phyloP scores from a whole-genome alignment of 2,797 vertebrate genomes.

The Lepilemur septentrionalis region DNA sequence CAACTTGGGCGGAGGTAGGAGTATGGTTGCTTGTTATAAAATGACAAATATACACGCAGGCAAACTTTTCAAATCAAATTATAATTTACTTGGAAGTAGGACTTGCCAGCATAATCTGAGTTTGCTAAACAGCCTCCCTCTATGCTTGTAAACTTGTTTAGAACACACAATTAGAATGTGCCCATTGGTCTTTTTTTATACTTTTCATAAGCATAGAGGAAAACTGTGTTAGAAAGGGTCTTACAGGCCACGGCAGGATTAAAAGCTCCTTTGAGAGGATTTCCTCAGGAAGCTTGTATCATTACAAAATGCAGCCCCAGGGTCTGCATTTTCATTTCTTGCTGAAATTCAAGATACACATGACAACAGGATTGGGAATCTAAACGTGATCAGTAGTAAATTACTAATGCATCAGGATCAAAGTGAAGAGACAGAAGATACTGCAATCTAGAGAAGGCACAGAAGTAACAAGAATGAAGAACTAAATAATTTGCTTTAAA shows the following conservation, averaged over 20 bases:
- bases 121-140: neutral
- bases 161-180: neutral
- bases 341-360: neutral
- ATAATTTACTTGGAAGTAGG: neutral
- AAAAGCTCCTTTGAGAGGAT: neutral
- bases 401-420: neutral
- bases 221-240: neutral
- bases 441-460: neutral
- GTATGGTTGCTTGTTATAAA: neutral
- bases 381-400: neutral
- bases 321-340: neutral
- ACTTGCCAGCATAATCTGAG: neutral
- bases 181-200: neutral
- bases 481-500: neutral
- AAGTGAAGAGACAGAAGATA: neutral
- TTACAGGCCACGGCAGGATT: neutral
- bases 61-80: neutral
- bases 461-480: neutral
- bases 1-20: neutral
- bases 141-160: neutral
- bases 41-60: neutral
- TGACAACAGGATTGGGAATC: constrained; percentile 2
- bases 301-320: neutral
- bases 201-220: constrained; percentile 48
- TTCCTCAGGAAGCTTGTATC: neutral